Evolutionary conservation across 1,140 invertebrate genomes (phyloP).

Genomic region (Drosophila micromelanica): DNA sequence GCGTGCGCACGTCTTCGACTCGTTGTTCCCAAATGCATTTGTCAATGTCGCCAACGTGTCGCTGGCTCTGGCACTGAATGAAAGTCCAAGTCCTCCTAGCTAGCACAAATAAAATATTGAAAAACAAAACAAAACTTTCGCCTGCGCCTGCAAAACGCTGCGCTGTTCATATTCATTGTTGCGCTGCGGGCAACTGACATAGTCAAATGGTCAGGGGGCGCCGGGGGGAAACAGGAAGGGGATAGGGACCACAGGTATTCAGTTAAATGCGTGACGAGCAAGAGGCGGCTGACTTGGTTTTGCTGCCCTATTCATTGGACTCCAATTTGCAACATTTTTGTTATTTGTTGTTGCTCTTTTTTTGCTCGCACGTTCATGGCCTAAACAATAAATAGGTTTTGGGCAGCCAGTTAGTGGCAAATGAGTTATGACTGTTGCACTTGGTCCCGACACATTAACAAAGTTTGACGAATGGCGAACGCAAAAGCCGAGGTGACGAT

Average conservation of each 20-base stretch:
- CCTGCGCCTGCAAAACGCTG: slow-evolving; percentile 57
- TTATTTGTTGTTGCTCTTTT: slow-evolving; percentile 34
- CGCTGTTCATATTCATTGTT: slow-evolving; percentile 63
- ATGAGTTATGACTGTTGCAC: slow-evolving; percentile 79
- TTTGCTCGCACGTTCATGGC: slow-evolving; percentile 62
- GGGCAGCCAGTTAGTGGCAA: slow-evolving; percentile 70
- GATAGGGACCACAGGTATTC: slow-evolving; percentile 20
- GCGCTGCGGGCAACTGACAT: slow-evolving; percentile 63
- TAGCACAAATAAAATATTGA: slow-evolving; percentile 15
- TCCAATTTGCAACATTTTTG: slow-evolving; percentile 68
- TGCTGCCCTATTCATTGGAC: slow-evolving; percentile 46
- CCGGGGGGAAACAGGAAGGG: not conserved
- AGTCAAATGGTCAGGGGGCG: slow-evolving; percentile 7
- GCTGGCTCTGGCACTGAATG: slow-evolving; percentile 43
- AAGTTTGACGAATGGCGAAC: slow-evolving; percentile 67
- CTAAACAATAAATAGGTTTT: slow-evolving; percentile 74
- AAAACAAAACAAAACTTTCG: slow-evolving; percentile 63
- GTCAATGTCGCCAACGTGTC: slow-evolving; percentile 73
- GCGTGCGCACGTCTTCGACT: slow-evolving; percentile 62
- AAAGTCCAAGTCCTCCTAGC: slow-evolving; percentile 35
- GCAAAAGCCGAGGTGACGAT: slow-evolving; percentile 32
- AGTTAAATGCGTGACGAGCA: slow-evolving; percentile 44
- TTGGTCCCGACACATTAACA: slow-evolving; percentile 76
- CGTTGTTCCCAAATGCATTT: slow-evolving; percentile 73
- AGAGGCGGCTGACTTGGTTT: slow-evolving; percentile 66